phyloP scores from a whole-genome alignment of 2,888 invertebrate genomes.

The Drosophila anomalata region DNA sequence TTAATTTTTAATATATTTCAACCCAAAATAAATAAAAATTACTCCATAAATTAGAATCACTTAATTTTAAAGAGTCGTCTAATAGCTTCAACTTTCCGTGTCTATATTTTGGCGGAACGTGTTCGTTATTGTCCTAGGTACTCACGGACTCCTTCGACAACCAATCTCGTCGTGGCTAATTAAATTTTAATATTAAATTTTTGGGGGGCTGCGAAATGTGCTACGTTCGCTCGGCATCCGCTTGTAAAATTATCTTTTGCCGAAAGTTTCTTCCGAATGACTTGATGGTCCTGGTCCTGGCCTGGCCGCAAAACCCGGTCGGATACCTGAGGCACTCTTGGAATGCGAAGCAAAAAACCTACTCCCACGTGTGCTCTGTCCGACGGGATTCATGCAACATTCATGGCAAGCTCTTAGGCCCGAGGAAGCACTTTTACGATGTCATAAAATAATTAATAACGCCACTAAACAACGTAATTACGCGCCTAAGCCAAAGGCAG shows the following conservation, averaged over 20 bases:
- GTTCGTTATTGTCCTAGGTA: background rate
- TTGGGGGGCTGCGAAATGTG: conserved; percentile 57
- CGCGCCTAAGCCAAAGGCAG: conserved; percentile 58
- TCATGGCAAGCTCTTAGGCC: conserved; percentile 70
- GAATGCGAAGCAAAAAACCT: conserved; percentile 26
- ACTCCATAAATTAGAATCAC: conserved; percentile 6
- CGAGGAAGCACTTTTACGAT: conserved; percentile 72
- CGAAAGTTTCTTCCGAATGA: conserved; percentile 44
- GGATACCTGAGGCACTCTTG: conserved; percentile 8
- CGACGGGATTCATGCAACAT: conserved; percentile 52
- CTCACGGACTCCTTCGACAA: conserved; percentile 9
- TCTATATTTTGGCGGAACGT: background rate
- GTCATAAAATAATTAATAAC: conserved; percentile 79
- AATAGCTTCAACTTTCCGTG: background rate
- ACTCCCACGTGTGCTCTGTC: conserved; percentile 30
- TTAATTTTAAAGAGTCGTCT: background rate
- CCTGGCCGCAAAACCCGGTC: conserved; percentile 19
- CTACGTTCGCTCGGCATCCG: conserved; percentile 16
- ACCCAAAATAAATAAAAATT: background rate
- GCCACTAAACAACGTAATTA: conserved; percentile 80
- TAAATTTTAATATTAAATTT: conserved; percentile 76
- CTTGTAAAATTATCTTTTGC: conserved; percentile 28
- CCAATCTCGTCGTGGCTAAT: conserved; percentile 54
- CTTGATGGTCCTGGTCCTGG: background rate
- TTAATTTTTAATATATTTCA: no score